phyloP scores from a whole-genome alignment of 1,140 invertebrate species.

The Drosophila tristis region DNA sequence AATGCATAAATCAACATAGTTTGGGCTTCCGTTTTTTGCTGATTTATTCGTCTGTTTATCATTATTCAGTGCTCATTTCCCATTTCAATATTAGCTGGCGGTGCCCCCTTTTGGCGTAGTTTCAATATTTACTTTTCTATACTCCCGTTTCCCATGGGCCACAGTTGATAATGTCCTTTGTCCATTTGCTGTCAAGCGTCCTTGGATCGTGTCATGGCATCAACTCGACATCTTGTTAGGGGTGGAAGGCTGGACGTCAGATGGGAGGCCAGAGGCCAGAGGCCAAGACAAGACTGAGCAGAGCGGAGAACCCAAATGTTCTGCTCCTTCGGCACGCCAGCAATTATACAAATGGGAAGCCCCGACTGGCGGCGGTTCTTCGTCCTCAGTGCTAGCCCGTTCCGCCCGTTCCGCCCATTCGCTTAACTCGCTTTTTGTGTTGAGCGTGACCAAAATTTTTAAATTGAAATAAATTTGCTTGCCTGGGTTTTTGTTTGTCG shows the following conservation, averaged over 20 bases:
- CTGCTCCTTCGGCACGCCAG: conserved; percentile 56
- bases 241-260: not conserved
- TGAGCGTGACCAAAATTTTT: conserved; percentile 81
- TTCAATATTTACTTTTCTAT: conserved; percentile 25
- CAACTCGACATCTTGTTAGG: conserved; percentile 44
- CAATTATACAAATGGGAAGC: conserved; percentile 76
- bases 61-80: conserved; percentile 22
- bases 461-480: conserved; percentile 80
- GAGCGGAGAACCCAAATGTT: conserved; percentile 1
- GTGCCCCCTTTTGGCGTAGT: conserved; percentile 31
- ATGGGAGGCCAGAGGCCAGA: too few relatives aligned
- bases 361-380: conserved; percentile 4
- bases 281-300: conserved; percentile 6
- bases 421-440: conserved; percentile 71
- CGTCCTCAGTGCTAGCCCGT: not conserved
- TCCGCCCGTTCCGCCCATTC: conserved; percentile 5
- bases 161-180: conserved; percentile 63
- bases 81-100: conserved; percentile 37
- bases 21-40: too few relatives aligned
- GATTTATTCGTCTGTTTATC: too few relatives aligned
- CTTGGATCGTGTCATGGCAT: conserved; percentile 74
- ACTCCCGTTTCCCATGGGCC: conserved; percentile 29
- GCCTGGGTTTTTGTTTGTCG: conserved; percentile 33
- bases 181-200: conserved; percentile 56
- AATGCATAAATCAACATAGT: too few relatives aligned